A percentile compares a stretch with the other conserved stretches of the same genome.
Evolutionary conservation across 2,888 invertebrate genomes (phyloP).

Genomic region (Tinea semifulvella): DNA sequence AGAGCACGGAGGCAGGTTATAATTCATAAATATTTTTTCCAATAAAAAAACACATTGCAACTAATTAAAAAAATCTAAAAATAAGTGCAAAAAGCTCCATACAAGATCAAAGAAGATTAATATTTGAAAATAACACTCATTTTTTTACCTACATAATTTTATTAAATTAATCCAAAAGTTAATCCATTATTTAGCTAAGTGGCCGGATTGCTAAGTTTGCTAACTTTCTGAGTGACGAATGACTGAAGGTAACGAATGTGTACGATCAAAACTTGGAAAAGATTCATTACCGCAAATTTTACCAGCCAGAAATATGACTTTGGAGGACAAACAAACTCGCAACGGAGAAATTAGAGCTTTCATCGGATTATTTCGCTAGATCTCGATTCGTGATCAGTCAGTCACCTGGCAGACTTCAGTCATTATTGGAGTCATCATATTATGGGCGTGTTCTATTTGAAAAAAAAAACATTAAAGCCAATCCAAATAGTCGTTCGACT

Average conservation of each 20-base stretch:
- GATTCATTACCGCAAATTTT: conserved; percentile 55
- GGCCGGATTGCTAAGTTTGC: conserved; percentile 35
- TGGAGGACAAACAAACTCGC: too few species aligned
- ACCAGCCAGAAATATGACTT: conserved; percentile 42
- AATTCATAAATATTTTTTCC: too few species aligned
- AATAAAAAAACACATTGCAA: too few species aligned
- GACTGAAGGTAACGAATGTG: conserved; percentile 51
- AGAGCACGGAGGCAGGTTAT: too few species aligned
- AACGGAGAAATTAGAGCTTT: conserved; percentile 21
- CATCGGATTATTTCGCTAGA: too few species aligned
- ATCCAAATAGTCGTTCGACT: too few species aligned
- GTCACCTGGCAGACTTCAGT: too few species aligned
- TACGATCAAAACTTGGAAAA: conserved; percentile 59
- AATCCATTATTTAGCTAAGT: conserved; percentile 12
- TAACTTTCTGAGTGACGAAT: conserved; percentile 49
- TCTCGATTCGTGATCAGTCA: too few species aligned
- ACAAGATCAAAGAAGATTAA: background rate
- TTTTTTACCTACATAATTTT: background rate
- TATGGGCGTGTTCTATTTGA: too few species aligned
- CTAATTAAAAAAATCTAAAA: background rate
- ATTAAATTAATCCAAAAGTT: background rate
- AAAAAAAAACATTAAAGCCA: too few species aligned
- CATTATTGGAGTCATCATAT: too few species aligned
- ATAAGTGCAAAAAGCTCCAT: too few species aligned
- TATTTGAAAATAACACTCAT: background rate